Evolutionary conservation across 2,888 invertebrate species (phyloP).

Genomic region (Torymus texanus): DNA sequence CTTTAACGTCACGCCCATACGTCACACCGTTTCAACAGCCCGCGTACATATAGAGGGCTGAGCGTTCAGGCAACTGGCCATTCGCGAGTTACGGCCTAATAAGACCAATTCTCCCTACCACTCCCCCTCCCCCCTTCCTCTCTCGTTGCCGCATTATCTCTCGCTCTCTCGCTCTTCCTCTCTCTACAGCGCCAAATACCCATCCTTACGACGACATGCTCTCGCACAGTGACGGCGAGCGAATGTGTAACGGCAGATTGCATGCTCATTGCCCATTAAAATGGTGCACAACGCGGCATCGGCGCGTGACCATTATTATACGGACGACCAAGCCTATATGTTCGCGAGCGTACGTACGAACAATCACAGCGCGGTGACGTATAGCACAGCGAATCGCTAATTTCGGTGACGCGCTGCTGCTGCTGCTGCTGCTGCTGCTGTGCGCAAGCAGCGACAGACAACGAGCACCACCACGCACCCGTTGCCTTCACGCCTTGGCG

Average conservation of each 20-base stretch:
- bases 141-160: not conserved
- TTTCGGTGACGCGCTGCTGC: constrained; percentile 11
- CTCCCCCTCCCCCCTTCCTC: not conserved
- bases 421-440: constrained; percentile 8
- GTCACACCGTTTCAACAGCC: not conserved
- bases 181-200: no score
- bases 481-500: constrained; percentile 58
- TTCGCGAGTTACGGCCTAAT: constrained; percentile 23
- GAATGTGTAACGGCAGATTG: constrained; percentile 13
- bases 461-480: constrained; percentile 9
- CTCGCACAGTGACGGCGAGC: not conserved
- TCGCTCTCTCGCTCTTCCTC: not conserved
- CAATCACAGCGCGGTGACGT: not conserved
- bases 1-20: no score
- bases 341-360: not conserved
- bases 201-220: not conserved
- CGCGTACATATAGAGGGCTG: not conserved
- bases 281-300: not conserved
- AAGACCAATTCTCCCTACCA: constrained; percentile 10
- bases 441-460: constrained; percentile 1
- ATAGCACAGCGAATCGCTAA: constrained; percentile 32
- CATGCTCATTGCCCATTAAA: constrained; percentile 33
- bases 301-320: constrained; percentile 40
- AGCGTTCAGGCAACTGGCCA: not conserved
- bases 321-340: not conserved